Percentiles rank a stretch among this genome's conserved stretches.
Conservation (phyloP, 1,140 invertebrate genomes). For the Arctopsyche grandis region DNA sequence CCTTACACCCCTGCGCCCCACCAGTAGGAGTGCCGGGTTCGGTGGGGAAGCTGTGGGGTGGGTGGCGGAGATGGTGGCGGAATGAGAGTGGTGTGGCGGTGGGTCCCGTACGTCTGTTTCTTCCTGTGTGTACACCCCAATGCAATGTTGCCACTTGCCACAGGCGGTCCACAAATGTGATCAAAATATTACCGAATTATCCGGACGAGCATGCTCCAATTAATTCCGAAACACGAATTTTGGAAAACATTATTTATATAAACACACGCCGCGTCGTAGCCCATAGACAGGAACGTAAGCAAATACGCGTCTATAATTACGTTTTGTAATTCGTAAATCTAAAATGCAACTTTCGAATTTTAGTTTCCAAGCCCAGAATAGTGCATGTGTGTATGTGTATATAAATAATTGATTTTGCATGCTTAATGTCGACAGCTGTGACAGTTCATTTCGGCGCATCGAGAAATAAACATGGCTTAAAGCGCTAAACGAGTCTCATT, state of each 20-base stretch:
- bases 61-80: background rate
- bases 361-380: too few species aligned
- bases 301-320: too few species aligned
- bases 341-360: too few species aligned
- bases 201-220: background rate
- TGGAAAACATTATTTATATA: conserved; percentile 1
- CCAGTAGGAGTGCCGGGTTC: background rate
- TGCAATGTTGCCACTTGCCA: conserved; percentile 50
- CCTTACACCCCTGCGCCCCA: conserved; percentile 55
- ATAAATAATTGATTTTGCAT: too few species aligned
- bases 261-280: too few species aligned
- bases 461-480: too few species aligned
- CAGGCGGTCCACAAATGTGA: conserved; percentile 32
- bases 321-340: too few species aligned
- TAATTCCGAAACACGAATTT: conserved; percentile 1
- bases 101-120: conserved; percentile 53
- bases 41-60: background rate
- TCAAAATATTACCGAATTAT: conserved; percentile 43
- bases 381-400: too few species aligned
- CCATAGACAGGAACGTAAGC: too few species aligned
- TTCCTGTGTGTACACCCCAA: conserved; percentile 48
- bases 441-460: too few species aligned
- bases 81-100: background rate
- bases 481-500: too few species aligned
- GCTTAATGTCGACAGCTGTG: too few species aligned